These are phyloP conservation scores for Ferrisia virgata DNA, from an alignment of 2,888 invertebrate species.

Conservation along the genomic window DNA sequence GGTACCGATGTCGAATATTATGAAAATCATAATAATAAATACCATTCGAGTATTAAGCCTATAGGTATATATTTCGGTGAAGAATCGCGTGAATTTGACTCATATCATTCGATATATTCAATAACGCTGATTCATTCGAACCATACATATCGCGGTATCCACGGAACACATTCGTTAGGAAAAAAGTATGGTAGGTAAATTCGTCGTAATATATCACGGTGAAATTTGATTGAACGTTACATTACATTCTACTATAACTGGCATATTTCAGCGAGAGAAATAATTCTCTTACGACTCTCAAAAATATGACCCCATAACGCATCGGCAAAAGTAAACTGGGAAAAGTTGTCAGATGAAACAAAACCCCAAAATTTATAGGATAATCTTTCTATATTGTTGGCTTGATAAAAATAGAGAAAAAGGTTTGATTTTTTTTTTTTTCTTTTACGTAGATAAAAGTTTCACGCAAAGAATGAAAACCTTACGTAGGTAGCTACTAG, in stretches of 20 bases:
- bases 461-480: background rate
- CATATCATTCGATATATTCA: background rate
- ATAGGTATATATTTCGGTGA: background rate
- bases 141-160: background rate
- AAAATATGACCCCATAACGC: background rate
- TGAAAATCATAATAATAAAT: background rate
- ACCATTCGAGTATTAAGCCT: too few relatives aligned
- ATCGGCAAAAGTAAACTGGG: background rate
- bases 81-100: background rate
- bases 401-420: background rate
- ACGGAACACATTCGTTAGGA: background rate
- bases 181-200: background rate
- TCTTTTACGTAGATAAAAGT: background rate
- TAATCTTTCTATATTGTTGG: background rate
- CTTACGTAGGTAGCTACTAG: too few relatives aligned
- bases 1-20: too few relatives aligned
- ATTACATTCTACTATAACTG: background rate
- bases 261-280: background rate
- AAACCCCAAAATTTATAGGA: conserved; percentile 1
- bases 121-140: background rate
- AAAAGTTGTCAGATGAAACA: conserved; percentile 6
- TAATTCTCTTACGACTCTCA: background rate
- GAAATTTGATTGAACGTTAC: background rate
- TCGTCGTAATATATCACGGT: conserved; percentile 1
- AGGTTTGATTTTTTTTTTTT: conserved; percentile 24